These are phyloP conservation scores for Anser cygnoides DNA, from an alignment of 2,113 vertebrate species.

Conservation along the genomic window DNA sequence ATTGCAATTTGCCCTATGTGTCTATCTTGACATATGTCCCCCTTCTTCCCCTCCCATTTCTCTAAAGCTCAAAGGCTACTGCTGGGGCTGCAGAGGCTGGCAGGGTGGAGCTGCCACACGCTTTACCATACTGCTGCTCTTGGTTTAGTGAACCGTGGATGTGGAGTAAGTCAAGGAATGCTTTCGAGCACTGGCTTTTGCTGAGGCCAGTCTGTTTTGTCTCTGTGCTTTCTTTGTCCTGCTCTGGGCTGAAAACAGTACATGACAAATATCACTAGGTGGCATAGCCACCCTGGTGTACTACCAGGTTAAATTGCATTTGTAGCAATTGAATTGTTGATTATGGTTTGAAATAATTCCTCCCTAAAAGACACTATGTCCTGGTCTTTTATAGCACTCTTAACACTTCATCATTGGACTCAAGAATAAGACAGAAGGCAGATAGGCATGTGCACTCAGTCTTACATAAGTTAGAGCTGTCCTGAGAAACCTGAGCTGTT, in stretches of 20 bases:
- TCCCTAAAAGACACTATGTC: background rate
- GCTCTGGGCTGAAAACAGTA: constrained; percentile 41
- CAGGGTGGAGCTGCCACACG: background rate
- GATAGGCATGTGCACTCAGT: background rate
- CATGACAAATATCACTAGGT: constrained; percentile 72
- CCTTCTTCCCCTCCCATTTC: background rate
- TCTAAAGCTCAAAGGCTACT: background rate
- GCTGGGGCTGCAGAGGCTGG: background rate
- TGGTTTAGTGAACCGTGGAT: too few species aligned
- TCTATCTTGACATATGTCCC: background rate
- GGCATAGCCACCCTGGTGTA: constrained; percentile 75
- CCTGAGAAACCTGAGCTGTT: too few species aligned
- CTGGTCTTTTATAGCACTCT: background rate
- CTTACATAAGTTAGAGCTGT: background rate
- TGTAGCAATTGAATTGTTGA: background rate
- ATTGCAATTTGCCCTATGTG: background rate
- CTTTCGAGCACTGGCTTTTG: background rate
- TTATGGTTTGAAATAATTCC: background rate
- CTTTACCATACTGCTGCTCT: background rate
- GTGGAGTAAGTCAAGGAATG: background rate
- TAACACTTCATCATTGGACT: background rate
- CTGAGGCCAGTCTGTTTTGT: background rate
- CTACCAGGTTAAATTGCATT: background rate
- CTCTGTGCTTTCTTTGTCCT: background rate
- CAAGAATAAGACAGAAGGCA: background rate